phyloP scores from a whole-genome alignment of 2,888 invertebrate genomes.

The Coleophora deauratella region DNA sequence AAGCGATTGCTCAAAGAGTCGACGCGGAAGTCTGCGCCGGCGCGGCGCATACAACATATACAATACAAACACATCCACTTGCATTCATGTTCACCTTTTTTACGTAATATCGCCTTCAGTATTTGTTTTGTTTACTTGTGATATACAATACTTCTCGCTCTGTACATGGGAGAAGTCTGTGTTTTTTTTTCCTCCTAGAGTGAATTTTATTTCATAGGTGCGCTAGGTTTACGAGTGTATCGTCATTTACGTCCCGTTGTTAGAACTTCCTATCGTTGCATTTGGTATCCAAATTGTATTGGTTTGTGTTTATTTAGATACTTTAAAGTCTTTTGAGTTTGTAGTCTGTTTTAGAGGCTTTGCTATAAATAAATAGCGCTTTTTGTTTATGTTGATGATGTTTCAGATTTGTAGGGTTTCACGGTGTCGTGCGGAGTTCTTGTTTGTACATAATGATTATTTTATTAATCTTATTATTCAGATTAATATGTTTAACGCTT shows the following conservation, averaged over 20 bases:
- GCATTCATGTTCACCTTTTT: constrained; percentile 9
- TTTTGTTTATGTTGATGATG: no score
- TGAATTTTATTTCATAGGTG: constrained; percentile 1
- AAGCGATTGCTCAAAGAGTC: constrained; percentile 23
- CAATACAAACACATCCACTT: constrained; percentile 1
- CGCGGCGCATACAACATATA: constrained; percentile 8
- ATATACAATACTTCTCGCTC: constrained; percentile 5
- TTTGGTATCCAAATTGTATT: constrained; percentile 20
- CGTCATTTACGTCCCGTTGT: constrained; percentile 22
- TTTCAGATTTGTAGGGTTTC: no score
- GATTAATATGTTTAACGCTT: no score
- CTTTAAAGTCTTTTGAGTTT: no score
- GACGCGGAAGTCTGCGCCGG: constrained; percentile 31
- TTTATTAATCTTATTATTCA: no score
- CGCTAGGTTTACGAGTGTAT: constrained; percentile 15
- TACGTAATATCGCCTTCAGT: constrained; percentile 7
- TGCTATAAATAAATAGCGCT: constrained; percentile 19
- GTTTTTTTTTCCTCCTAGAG: constrained; percentile 14
- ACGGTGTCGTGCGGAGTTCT: no score
- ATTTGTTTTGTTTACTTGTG: constrained; percentile 3
- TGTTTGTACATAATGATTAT: no score
- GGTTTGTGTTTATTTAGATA: no score
- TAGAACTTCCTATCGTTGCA: constrained; percentile 28
- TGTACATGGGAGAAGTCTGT: background rate
- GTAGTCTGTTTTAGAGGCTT: constrained; percentile 6